Evolutionary conservation across 2,888 invertebrate species (phyloP).

Genomic region (Torymus auratus): DNA sequence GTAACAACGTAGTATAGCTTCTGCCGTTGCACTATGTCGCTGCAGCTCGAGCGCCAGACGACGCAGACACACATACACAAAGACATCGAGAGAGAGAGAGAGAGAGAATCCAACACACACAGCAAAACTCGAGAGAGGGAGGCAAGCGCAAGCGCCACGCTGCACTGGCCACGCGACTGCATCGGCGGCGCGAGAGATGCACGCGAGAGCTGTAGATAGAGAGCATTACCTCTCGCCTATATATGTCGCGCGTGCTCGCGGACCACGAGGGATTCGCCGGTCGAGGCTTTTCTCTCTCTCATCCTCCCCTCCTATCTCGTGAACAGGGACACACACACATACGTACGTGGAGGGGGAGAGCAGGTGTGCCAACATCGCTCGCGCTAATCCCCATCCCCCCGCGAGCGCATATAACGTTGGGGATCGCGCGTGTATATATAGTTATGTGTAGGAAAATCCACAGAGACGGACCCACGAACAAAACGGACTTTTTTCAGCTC

Average conservation of each 20-base stretch:
- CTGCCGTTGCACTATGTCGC: too few relatives aligned
- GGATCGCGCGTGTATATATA: too few relatives aligned
- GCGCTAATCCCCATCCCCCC: conserved; percentile 40
- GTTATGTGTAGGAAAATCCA: too few relatives aligned
- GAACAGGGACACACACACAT: neutral
- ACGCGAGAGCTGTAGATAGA: neutral
- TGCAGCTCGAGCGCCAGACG: too few relatives aligned
- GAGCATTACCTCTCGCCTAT: neutral
- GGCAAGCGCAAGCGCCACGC: conserved; percentile 8
- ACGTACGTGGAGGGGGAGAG: neutral
- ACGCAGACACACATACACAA: too few relatives aligned
- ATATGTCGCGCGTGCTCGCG: neutral
- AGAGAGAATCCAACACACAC: neutral
- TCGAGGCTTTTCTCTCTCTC: conserved; percentile 25
- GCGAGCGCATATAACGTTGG: neutral
- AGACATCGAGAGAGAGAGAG: neutral
- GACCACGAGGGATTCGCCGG: conserved; percentile 14
- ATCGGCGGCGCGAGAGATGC: neutral
- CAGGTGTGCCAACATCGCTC: conserved; percentile 52
- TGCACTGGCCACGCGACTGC: conserved; percentile 38
- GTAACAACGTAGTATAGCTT: too few relatives aligned
- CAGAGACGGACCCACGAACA: too few relatives aligned
- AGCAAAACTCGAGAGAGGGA: neutral
- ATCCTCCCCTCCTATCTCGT: neutral
- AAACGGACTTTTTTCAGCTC: neutral